phyloP scores from a whole-genome alignment of 2,888 invertebrate genomes.

The Ethmia dodecea region DNA sequence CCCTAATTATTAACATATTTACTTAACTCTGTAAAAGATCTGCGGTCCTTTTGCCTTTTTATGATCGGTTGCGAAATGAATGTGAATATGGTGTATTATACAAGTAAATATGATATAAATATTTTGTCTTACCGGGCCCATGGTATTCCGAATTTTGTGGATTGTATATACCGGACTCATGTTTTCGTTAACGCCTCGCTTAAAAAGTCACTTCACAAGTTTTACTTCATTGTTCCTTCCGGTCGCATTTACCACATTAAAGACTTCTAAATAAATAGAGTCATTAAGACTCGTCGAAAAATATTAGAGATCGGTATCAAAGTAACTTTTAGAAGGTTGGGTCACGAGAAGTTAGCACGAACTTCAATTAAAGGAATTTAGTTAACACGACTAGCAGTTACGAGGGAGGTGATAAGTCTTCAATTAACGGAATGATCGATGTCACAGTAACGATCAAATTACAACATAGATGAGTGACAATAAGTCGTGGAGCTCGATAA shows the following conservation, averaged over 20 bases:
- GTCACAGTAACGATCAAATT: conserved; percentile 9
- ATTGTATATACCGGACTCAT: conserved; percentile 60
- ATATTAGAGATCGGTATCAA: conserved; percentile 61
- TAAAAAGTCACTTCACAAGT: conserved; percentile 6
- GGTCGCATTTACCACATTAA: conserved; percentile 34
- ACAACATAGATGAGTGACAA: conserved; percentile 2
- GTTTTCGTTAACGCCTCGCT: conserved; percentile 1
- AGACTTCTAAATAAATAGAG: conserved; percentile 49
- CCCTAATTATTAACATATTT: too few species aligned
- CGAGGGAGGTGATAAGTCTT: conserved; percentile 26
- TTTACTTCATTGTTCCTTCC: conserved; percentile 27
- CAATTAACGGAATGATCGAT: conserved; percentile 31
- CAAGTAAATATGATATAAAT: too few species aligned
- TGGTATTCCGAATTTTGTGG: conserved; percentile 47
- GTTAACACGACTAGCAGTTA: conserved; percentile 38
- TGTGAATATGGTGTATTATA: too few species aligned
- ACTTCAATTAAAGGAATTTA: conserved; percentile 60
- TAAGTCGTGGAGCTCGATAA: too few species aligned
- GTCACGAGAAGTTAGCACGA: conserved; percentile 56
- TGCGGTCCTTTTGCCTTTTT: too few species aligned
- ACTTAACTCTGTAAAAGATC: too few species aligned
- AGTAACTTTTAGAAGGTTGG: conserved; percentile 56
- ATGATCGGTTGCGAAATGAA: too few species aligned
- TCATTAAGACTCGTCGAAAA: conserved; percentile 51
- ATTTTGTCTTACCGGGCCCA: conserved; percentile 55